Evolutionary conservation across 2,113 vertebrate genomes (phyloP).

Genomic region (Oenanthe oenanthe): DNA sequence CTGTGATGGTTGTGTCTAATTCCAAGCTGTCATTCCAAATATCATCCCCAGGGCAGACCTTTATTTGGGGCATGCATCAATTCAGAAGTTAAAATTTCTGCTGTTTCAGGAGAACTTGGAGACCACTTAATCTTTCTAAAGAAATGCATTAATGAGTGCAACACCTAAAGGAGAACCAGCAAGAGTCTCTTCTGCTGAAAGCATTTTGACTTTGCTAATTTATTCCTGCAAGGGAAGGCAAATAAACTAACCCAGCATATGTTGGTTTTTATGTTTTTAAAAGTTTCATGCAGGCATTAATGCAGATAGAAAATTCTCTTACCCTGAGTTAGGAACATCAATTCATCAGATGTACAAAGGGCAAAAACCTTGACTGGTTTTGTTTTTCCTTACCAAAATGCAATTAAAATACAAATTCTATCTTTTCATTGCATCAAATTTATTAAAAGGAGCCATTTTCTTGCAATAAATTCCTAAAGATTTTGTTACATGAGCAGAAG

Average conservation of each 20-base stretch:
- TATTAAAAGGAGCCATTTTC: neutral
- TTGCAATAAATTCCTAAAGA: constrained; percentile 30
- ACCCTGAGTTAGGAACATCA: neutral
- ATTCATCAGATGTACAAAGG: neutral
- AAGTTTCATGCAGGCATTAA: neutral
- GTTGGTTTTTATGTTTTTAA: neutral
- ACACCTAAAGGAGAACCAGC: neutral
- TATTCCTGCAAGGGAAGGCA: neutral
- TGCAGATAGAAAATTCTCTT: neutral
- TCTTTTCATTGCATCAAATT: neutral
- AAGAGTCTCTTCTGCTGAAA: neutral
- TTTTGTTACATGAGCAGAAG: constrained; percentile 6
- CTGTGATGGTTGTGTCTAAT: neutral
- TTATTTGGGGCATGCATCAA: neutral
- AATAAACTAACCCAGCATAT: neutral
- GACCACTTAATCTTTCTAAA: neutral
- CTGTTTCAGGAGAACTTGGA: neutral
- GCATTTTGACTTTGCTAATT: neutral
- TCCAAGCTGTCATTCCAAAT: neutral
- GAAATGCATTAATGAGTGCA: neutral
- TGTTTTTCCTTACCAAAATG: constrained; percentile 2
- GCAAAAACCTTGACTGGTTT: neutral
- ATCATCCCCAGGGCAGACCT: neutral
- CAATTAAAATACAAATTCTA: constrained; percentile 16
- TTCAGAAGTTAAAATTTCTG: neutral